Percentiles rank a stretch among this genome's conserved stretches.
These are phyloP conservation scores for Calephelis virginiensis DNA, from an alignment of 1,140 invertebrate genomes.

Conservation along the genomic window DNA sequence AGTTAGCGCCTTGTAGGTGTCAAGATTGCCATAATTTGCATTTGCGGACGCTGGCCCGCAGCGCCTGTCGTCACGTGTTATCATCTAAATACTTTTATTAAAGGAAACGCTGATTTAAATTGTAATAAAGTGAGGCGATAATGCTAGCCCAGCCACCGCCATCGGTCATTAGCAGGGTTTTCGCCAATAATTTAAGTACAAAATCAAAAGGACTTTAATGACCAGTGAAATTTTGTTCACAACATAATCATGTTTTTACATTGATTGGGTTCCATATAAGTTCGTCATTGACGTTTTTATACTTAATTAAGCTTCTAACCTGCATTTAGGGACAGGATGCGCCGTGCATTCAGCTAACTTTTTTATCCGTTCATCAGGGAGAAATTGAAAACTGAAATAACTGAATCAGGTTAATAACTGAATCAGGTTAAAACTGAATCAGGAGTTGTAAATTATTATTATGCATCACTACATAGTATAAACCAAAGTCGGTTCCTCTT, in stretches of 20 bases:
- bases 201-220: slow-evolving; percentile 14
- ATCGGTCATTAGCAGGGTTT: slow-evolving; percentile 26
- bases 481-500: no score
- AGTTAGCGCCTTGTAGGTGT: slow-evolving; percentile 76
- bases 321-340: no score
- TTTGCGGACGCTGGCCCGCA: slow-evolving; percentile 47
- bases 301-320: not conserved
- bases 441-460: no score
- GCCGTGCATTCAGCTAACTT: no score
- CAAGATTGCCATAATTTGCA: slow-evolving; percentile 73
- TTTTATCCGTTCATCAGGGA: no score
- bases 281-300: not conserved
- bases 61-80: slow-evolving; percentile 72
- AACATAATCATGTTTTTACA: slow-evolving; percentile 6
- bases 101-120: slow-evolving; percentile 49
- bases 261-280: slow-evolving; percentile 2
- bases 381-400: no score
- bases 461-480: no score
- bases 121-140: slow-evolving; percentile 33
- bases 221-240: not conserved
- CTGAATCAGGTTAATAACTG: no score
- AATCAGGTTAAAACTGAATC: no score
- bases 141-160: slow-evolving; percentile 26
- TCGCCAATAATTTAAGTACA: slow-evolving; percentile 20
- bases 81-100: slow-evolving; percentile 73